Evolutionary conservation across 2,113 vertebrate species (phyloP), one percentile per base, ranked within the genome.

Genomic region (Stictonetta naevosa): DNA sequence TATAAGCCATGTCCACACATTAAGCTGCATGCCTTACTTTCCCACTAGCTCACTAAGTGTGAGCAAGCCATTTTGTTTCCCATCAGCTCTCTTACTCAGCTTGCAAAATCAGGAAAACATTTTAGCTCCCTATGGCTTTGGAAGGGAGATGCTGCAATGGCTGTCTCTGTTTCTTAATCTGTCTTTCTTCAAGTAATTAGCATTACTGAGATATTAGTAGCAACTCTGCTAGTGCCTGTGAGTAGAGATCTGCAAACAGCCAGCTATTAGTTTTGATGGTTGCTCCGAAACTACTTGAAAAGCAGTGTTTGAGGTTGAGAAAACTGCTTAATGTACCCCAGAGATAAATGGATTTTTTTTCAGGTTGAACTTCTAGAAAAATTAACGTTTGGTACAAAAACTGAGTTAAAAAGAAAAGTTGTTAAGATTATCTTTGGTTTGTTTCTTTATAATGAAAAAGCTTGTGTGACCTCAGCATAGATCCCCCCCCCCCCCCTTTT

Each of bases 111-210:
- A 20, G 8, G 20, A 64, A 29, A 64, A 28, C 62, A 64, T 64
- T 64, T 64, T 67, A 55, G 16, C n/a, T 88, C 15, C 29, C 34
- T 77, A 6, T 36, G n/a, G 44, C 55, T 77, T 55, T 62, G 68
- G 36, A 90, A 74, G 42, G 63, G 86, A 77, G 55, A 11, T 1
- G 3, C 6, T 11, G 19, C 33, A 63, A 25, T 11, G 40, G 23
- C 18, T 34, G 18, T 42, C 26, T 40, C 62, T 40, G 12, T 40
- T 64, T 40, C 38, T 29, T 13, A 74, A 84, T n/a, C 10, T 73
- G 15, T 0, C 0, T 6, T n/a, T 73, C 69, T 59, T 78, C 6
- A 9, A 68, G 3, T 29, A 63, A 42, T 68, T 68, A 44, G 3
- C 7, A 11, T 64, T 88, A n/a, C 29, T 59, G 56, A 72, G 46